These are phyloP conservation scores for Rhizomys pruinosus DNA, from an alignment of 2,113 vertebrate species.

Conservation along the genomic window DNA sequence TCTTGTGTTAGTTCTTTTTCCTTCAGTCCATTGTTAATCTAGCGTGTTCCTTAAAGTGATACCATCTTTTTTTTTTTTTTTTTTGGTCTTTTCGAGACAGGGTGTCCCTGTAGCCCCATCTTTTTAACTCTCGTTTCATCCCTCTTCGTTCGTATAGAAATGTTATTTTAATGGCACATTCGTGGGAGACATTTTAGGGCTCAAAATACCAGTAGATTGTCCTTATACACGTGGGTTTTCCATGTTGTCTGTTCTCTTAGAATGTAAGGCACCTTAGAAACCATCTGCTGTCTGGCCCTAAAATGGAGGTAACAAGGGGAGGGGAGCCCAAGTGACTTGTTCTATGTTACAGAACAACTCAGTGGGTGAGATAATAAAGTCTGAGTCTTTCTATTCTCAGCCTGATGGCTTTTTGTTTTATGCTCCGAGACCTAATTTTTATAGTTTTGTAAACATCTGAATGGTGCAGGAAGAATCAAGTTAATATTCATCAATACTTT, in stretches of 20 bases:
- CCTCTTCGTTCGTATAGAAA: background rate
- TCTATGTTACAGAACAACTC: background rate
- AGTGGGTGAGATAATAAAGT: background rate
- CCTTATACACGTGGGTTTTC: slow-evolving; percentile 2
- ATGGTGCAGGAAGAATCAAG: background rate
- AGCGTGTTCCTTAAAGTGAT: slow-evolving; percentile 40
- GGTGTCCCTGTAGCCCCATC: too few species aligned
- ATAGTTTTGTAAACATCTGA: background rate
- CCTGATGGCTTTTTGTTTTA: slow-evolving; percentile 13
- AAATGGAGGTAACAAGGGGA: background rate
- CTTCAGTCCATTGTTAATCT: background rate
- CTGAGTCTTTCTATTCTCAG: background rate
- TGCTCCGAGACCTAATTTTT: background rate
- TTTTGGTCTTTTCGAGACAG: too few species aligned
- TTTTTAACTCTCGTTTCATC: background rate
- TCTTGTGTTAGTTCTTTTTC: background rate
- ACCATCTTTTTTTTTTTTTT: too few species aligned
- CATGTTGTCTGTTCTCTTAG: background rate
- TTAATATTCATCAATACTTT: slow-evolving; percentile 11
- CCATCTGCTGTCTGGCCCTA: background rate
- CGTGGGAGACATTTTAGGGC: background rate
- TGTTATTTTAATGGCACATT: background rate
- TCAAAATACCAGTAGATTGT: background rate
- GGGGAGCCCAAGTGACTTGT: background rate
- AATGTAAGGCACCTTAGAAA: background rate